phyloP scores from a whole-genome alignment of 2,888 invertebrate species.

The Ophion obscuratus region DNA sequence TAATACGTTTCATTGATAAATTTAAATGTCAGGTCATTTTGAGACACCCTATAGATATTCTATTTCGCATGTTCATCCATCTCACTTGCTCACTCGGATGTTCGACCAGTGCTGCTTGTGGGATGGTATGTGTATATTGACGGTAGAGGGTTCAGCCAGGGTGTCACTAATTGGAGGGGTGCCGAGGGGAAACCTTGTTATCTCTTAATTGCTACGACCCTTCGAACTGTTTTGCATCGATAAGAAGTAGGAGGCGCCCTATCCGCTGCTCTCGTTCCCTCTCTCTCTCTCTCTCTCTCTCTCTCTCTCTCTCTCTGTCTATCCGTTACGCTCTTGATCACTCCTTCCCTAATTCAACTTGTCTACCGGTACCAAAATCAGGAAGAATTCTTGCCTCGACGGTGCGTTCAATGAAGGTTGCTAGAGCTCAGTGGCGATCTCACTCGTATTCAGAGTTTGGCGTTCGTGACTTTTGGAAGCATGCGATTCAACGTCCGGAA shows the following conservation, averaged over 20 bases:
- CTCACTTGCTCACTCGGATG: constrained; percentile 43
- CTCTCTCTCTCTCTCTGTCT: too few species aligned
- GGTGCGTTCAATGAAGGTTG: too few species aligned
- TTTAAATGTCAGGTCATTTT: too few species aligned
- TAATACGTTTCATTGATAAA: too few species aligned
- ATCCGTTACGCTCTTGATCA: too few species aligned
- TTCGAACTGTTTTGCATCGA: constrained; percentile 83
- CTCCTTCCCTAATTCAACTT: too few species aligned
- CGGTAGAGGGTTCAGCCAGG: constrained; percentile 70
- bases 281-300: constrained; percentile 39
- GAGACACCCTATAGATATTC: neutral
- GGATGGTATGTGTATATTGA: constrained; percentile 43
- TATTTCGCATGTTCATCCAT: constrained; percentile 4
- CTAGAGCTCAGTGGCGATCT: too few species aligned
- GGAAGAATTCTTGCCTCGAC: too few species aligned
- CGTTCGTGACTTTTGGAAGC: too few species aligned
- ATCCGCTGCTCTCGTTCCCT: constrained; percentile 62
- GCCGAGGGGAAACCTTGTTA: constrained; percentile 83
- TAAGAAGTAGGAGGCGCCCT: constrained; percentile 74
- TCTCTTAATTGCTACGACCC: constrained; percentile 84
- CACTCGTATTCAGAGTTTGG: too few species aligned
- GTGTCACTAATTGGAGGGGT: constrained; percentile 84
- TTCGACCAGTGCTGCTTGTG: constrained; percentile 26
- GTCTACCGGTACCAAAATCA: too few species aligned
- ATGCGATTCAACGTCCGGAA: too few species aligned